phyloP scores from a whole-genome alignment of 2,888 invertebrate genomes.

The Volucella inflata region DNA sequence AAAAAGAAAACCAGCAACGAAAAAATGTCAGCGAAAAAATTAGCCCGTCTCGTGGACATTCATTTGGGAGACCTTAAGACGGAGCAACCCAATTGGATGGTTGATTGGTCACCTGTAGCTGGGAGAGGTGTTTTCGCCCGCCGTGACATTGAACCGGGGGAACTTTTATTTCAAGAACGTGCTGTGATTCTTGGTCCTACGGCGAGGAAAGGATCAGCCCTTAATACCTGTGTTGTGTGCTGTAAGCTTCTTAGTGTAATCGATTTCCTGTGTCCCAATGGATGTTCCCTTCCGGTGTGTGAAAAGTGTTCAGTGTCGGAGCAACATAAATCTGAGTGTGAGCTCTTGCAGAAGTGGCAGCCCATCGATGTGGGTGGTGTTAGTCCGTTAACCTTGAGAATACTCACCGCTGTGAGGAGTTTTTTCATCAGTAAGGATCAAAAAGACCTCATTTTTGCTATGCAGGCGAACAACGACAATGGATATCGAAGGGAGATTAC shows the following conservation, averaged over 20 bases:
- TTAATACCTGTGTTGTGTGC: constrained; percentile 88
- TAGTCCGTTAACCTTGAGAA: constrained; percentile 80
- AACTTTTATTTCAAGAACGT: constrained; percentile 88
- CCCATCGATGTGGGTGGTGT: constrained; percentile 83
- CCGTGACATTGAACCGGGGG: constrained; percentile 87
- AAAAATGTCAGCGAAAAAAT: constrained; percentile 72
- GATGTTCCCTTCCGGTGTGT: constrained; percentile 90
- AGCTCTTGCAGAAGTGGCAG: constrained; percentile 86
- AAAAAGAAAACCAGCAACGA: background rate
- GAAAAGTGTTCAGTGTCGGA: constrained; percentile 86
- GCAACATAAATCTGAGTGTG: constrained; percentile 87
- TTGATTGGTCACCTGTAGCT: constrained; percentile 86
- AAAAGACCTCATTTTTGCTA: constrained; percentile 80
- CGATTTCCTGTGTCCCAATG: constrained; percentile 85
- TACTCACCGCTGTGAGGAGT: constrained; percentile 82
- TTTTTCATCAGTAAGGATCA: constrained; percentile 80
- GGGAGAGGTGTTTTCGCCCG: constrained; percentile 90
- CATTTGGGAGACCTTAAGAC: constrained; percentile 81
- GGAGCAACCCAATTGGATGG: constrained; percentile 85
- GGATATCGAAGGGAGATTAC: constrained; percentile 82
- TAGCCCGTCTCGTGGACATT: constrained; percentile 81
- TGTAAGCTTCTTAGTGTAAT: constrained; percentile 84
- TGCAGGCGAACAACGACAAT: constrained; percentile 82
- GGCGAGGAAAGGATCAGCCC: constrained; percentile 84
- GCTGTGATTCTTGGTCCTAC: constrained; percentile 90